Percentiles rank a stretch among this genome's conserved stretches.
Evolutionary conservation across 2,113 vertebrate species (phyloP).

Genomic region (Poeciliopsis turrubarensis): DNA sequence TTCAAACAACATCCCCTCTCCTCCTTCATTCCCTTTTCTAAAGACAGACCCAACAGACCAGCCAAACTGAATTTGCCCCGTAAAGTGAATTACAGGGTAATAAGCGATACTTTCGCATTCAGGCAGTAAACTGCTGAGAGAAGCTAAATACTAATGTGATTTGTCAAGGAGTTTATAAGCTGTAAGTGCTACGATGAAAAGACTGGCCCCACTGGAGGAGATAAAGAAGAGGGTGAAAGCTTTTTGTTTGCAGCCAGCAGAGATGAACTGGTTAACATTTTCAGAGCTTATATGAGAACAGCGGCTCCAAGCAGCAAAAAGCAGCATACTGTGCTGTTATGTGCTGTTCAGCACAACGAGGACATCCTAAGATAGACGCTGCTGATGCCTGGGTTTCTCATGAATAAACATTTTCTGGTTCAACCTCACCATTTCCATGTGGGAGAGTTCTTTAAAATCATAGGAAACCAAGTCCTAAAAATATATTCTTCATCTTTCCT

Average conservation of each 20-base stretch:
- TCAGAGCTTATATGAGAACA: slow-evolving; percentile 7
- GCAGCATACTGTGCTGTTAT: slow-evolving; percentile 19
- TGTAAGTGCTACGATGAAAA: slow-evolving; percentile 83
- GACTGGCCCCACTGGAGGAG: slow-evolving; percentile 68
- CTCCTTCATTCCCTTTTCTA: slow-evolving; percentile 26
- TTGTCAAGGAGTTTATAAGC: slow-evolving; percentile 80
- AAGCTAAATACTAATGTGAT: slow-evolving; percentile 82
- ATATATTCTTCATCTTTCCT: slow-evolving; percentile 59
- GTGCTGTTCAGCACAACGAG: slow-evolving; percentile 16
- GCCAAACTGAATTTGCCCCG: slow-evolving; percentile 75
- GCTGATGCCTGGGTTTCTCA: slow-evolving; percentile 56
- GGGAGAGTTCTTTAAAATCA: slow-evolving; percentile 61
- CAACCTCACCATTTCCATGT: slow-evolving; percentile 63
- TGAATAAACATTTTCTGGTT: slow-evolving; percentile 69
- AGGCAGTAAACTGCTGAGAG: slow-evolving; percentile 79
- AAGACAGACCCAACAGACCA: slow-evolving; percentile 63
- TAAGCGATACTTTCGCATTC: slow-evolving; percentile 79
- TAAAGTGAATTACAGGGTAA: slow-evolving; percentile 79
- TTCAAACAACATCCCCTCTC: slow-evolving; percentile 43
- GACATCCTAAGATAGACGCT: slow-evolving; percentile 49
- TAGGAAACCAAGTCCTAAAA: slow-evolving; percentile 62
- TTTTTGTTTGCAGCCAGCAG: slow-evolving; percentile 58
- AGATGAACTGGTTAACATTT: slow-evolving; percentile 62
- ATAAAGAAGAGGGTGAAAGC: slow-evolving; percentile 71
- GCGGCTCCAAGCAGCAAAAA: slow-evolving; percentile 10